Evolutionary conservation across 2,888 invertebrate genomes (phyloP), one percentile per base, ranked within the genome.

Genomic region (Heliconius aoede): DNA sequence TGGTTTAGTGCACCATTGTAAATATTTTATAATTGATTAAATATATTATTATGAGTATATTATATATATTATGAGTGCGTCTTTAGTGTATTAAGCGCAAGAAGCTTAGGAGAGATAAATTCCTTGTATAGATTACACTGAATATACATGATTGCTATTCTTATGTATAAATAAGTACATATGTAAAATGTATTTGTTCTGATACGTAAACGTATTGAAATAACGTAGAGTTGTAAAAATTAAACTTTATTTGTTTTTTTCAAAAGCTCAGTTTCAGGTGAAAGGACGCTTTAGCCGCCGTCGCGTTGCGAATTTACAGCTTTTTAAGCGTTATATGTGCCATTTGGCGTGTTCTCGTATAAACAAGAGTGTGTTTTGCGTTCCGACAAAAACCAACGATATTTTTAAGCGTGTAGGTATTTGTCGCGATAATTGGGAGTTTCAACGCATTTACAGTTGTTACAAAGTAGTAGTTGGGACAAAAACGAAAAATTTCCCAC

Each of bases 201-300:
- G 51, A 72, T 13, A n/a, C 32, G 36, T 18, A n/a, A 26, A 24
- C 36, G 30, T 72, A 26, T 36, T 7, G 72, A 58, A 72, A 72
- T 62, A 11, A 64, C 9, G n/a, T 58, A 67, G 46, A 78, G 60
- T 76, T 79, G 73, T 73, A 77, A 78, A 76, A 73, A 64, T 76
- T 76, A 71, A 77, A 82, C 80, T 83, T 82, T 82, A 80, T 81
- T 80, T 67, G 72, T 77, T 64, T 73, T 79, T 81, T 80, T 82
- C 79, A 81, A 85, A 86, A 86, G 81, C 84, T 55, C 55, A 55
- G 81, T 85, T 82, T 79, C 88, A 87, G 88, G 90, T 91, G 89
- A 91, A 91, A 90, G 89, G 88, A 89, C 86, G 82, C 88, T 90
- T 91, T 88, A 88, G 87, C 87, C 90, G 87, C 89, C 55, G n/a